Evolutionary conservation across 2,113 vertebrate genomes (phyloP).

Genomic region (Laticauda laticaudata): DNA sequence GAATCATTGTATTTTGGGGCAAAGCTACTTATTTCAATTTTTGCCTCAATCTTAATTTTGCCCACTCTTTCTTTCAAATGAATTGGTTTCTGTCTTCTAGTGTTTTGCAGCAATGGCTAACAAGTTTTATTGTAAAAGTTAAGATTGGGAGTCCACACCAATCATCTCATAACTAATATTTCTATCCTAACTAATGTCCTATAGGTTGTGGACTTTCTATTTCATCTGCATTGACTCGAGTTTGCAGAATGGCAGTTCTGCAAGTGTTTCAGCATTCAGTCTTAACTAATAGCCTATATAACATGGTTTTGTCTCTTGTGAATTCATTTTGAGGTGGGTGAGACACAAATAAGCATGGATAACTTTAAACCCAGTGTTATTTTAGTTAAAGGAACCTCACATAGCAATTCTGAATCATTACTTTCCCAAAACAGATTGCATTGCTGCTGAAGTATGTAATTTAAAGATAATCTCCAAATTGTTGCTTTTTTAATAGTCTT

Average conservation of each 20-base stretch:
- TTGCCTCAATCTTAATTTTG: neutral
- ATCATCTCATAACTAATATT: conserved; percentile 48
- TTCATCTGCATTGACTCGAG: neutral
- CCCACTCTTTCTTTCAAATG: conserved; percentile 61
- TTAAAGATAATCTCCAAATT: neutral
- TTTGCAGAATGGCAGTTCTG: conserved; percentile 8
- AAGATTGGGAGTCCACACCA: conserved; percentile 37
- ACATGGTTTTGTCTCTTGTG: neutral
- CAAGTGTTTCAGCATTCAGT: neutral
- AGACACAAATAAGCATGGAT: neutral
- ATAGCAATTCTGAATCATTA: neutral
- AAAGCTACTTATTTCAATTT: neutral
- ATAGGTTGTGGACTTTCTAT: conserved; percentile 36
- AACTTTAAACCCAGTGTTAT: conserved; percentile 9
- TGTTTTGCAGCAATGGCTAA: conserved; percentile 55
- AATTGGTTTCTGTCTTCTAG: conserved; percentile 70
- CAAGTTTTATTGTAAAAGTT: conserved; percentile 40
- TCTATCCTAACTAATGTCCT: conserved; percentile 55
- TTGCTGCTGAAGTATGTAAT: neutral
- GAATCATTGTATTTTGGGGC: neutral
- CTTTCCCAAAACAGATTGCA: neutral
- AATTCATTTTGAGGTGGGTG: neutral
- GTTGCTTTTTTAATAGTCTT: neutral
- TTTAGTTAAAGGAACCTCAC: neutral
- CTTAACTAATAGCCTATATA: neutral